Evolutionary conservation across 2,888 invertebrate species (phyloP).

Genomic region (Drosophila melanosoma): DNA sequence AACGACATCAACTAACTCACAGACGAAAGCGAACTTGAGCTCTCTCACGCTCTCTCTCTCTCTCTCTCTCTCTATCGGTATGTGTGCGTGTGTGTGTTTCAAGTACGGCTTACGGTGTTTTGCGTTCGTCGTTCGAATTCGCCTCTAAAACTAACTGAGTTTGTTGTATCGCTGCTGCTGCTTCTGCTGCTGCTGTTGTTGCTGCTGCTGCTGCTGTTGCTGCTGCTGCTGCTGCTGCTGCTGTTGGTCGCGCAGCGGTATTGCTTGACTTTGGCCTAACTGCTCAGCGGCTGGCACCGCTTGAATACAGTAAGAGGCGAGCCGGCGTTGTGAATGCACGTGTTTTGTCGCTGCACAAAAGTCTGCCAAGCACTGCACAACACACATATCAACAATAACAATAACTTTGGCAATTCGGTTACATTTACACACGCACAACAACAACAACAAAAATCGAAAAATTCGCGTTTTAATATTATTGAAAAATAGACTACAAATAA

Average conservation of each 20-base stretch:
- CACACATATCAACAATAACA: slow-evolving; percentile 26
- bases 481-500: slow-evolving; percentile 37
- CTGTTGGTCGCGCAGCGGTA: slow-evolving; percentile 37
- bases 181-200: no score
- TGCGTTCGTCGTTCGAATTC: slow-evolving; percentile 63
- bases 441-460: slow-evolving; percentile 21
- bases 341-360: slow-evolving; percentile 78
- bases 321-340: slow-evolving; percentile 85
- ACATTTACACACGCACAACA: slow-evolving; percentile 22
- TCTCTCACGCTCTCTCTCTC: slow-evolving; percentile 6
- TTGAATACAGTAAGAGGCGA: slow-evolving; percentile 85
- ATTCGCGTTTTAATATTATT: slow-evolving; percentile 15
- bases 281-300: slow-evolving; percentile 82
- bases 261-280: slow-evolving; percentile 81
- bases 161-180: slow-evolving; percentile 54
- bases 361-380: slow-evolving; percentile 26
- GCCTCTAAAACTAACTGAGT: slow-evolving; percentile 71
- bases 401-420: slow-evolving; percentile 22
- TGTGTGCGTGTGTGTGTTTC: slow-evolving; percentile 11
- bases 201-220: slow-evolving; percentile 8
- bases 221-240: slow-evolving; percentile 10
- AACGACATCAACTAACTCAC: slow-evolving; percentile 47
- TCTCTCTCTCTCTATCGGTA: slow-evolving; percentile 20
- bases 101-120: slow-evolving; percentile 78
- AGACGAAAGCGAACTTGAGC: slow-evolving; percentile 65